phyloP scores from a whole-genome alignment of 2,888 invertebrate genomes.

The Tipula helvola region DNA sequence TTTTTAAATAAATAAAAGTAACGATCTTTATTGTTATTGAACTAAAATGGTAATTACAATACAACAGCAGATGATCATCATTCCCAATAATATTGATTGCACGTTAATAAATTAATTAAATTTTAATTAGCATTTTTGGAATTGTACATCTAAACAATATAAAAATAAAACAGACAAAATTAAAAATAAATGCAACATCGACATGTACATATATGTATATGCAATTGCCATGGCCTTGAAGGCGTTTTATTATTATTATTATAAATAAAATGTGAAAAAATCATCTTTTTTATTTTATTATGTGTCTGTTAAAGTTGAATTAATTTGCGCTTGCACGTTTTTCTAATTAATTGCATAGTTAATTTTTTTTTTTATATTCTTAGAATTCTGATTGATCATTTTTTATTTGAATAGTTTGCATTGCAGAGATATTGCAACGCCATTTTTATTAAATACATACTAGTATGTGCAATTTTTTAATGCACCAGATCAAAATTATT shows the following conservation, averaged over 20 bases:
- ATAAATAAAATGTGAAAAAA: not conserved
- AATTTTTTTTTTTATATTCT: not conserved
- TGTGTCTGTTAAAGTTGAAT: not conserved
- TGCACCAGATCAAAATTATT: too few relatives aligned
- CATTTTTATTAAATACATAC: not conserved
- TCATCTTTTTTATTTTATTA: not conserved
- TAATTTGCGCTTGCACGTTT: not conserved
- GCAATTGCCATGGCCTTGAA: not conserved
- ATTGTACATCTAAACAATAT: not conserved
- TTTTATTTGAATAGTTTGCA: not conserved
- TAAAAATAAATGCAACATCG: not conserved
- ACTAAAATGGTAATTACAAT: not conserved
- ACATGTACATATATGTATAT: not conserved
- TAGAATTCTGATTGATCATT: not conserved
- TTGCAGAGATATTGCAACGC: not conserved
- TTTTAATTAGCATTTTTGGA: not conserved
- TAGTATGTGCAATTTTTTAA: not conserved
- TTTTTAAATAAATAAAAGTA: not conserved
- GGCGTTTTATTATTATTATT: not conserved
- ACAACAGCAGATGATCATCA: not conserved
- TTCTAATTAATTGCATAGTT: not conserved
- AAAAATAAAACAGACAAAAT: not conserved
- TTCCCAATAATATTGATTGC: not conserved
- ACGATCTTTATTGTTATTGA: not conserved
- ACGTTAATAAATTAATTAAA: not conserved